A percentile compares a stretch with the other conserved stretches of the same genome.
phyloP scores from a whole-genome alignment of 1,140 invertebrate genomes.

The Cydia strobilella region DNA sequence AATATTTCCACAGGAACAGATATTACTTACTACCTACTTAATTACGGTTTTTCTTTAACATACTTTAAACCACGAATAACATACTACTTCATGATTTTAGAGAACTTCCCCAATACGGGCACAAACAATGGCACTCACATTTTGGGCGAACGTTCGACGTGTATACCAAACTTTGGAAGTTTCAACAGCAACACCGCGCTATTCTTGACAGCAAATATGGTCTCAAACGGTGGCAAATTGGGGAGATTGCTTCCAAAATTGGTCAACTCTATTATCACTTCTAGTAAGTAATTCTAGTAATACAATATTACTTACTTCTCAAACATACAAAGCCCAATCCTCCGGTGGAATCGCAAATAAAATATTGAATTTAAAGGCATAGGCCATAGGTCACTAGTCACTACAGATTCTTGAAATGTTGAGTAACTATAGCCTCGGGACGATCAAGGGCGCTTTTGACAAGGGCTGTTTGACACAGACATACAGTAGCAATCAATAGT shows the following conservation, averaged over 20 bases:
- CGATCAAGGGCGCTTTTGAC: too few relatives aligned
- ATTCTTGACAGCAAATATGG: constrained; percentile 97
- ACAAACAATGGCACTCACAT: constrained; percentile 99
- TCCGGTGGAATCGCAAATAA: too few relatives aligned
- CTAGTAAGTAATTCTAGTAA: constrained; percentile 88
- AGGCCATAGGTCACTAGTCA: too few relatives aligned
- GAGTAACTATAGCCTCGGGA: too few relatives aligned
- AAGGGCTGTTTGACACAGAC: too few relatives aligned
- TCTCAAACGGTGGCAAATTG: constrained; percentile 98
- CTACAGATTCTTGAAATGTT: too few relatives aligned
- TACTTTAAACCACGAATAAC: neutral
- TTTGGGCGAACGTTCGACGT: constrained; percentile 99
- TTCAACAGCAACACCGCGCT: constrained; percentile 97
- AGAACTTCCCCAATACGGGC: constrained; percentile 97
- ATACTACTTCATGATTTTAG: constrained; percentile 77
- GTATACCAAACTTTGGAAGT: constrained; percentile 99
- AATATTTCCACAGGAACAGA: too few relatives aligned
- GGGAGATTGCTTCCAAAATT: constrained; percentile 99
- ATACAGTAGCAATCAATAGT: too few relatives aligned
- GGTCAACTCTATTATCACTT: constrained; percentile 99
- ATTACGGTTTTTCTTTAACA: neutral
- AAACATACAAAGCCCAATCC: too few relatives aligned
- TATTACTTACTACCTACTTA: too few relatives aligned
- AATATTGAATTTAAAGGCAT: too few relatives aligned
- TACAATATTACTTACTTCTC: too few relatives aligned